Evolutionary conservation across 1,140 invertebrate genomes (phyloP).

Genomic region (Hyposmocoma kahamanoa): DNA sequence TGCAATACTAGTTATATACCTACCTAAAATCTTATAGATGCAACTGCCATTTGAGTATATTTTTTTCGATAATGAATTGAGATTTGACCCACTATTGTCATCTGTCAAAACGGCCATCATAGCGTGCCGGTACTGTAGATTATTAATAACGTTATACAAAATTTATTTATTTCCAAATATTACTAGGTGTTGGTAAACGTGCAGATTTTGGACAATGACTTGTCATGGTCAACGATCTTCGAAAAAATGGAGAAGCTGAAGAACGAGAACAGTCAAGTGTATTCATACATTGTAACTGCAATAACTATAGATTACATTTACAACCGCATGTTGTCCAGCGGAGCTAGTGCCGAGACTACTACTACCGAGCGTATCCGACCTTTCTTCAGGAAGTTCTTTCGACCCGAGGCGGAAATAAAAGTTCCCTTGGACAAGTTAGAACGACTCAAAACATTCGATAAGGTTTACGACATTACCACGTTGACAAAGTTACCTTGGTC

Average conservation of each 20-base stretch:
- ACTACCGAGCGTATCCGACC: constrained; percentile 16
- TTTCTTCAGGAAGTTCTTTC: constrained; percentile 19
- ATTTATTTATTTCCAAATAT: too few relatives aligned
- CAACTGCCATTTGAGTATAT: too few relatives aligned
- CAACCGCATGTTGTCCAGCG: constrained; percentile 36
- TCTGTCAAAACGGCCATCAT: too few relatives aligned
- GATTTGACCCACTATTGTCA: too few relatives aligned
- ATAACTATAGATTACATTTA: constrained; percentile 57
- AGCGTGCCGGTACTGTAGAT: too few relatives aligned
- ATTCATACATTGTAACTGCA: constrained; percentile 47
- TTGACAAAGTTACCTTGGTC: constrained; percentile 61
- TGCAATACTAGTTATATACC: too few relatives aligned
- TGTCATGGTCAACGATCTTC: constrained; percentile 41
- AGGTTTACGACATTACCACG: constrained; percentile 40
- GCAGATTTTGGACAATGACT: constrained; percentile 39
- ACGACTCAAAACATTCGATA: constrained; percentile 29
- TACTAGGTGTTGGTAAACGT: constrained; percentile 53
- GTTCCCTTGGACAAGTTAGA: constrained; percentile 16
- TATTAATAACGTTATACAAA: too few relatives aligned
- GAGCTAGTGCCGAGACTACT: constrained; percentile 14
- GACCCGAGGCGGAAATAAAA: constrained; percentile 18
- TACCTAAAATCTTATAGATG: too few relatives aligned
- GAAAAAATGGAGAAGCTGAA: constrained; percentile 47
- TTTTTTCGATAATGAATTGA: too few relatives aligned
- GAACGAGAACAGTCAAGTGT: constrained; percentile 29